Evolutionary conservation across 2,797 vertebrate species (phyloP).

Genomic region (Esox lucius): DNA sequence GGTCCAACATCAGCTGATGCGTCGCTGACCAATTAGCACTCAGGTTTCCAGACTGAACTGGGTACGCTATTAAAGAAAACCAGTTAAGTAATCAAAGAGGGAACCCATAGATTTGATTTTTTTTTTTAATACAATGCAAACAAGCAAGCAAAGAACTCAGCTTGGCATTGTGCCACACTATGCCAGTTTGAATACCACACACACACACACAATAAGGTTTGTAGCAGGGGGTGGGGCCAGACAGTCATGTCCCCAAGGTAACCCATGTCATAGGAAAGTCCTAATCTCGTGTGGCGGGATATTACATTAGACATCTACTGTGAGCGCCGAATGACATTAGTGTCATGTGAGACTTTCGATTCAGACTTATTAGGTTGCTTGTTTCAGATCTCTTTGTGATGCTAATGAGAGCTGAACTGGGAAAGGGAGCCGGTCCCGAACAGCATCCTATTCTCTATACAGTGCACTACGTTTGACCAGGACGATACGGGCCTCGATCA

Average conservation of each 20-base stretch:
- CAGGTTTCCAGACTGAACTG: no score
- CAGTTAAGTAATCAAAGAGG: conserved; percentile 51
- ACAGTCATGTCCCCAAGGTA: conserved; percentile 16
- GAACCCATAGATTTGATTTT: conserved; percentile 61
- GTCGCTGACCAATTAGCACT: no score
- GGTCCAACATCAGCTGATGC: no score
- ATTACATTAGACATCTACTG: conserved; percentile 39
- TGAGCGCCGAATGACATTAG: conserved; percentile 18
- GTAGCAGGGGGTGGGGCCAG: background rate
- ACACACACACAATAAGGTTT: conserved; percentile 7
- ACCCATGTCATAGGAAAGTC: conserved; percentile 26
- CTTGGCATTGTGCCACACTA: conserved; percentile 54
- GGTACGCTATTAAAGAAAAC: conserved; percentile 17
- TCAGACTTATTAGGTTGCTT: conserved; percentile 35
- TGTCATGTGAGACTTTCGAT: conserved; percentile 24
- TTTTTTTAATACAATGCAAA: conserved; percentile 14
- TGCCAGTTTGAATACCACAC: background rate
- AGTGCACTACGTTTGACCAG: background rate
- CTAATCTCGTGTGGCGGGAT: conserved; percentile 26
- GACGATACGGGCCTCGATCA: background rate
- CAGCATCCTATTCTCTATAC: background rate
- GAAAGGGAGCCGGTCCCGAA: background rate
- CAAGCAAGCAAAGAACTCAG: conserved; percentile 62
- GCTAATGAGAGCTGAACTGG: conserved; percentile 62
- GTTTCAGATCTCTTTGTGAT: conserved; percentile 66